phyloP scores from a whole-genome alignment of 2,888 invertebrate species.

The Apeira syringaria region DNA sequence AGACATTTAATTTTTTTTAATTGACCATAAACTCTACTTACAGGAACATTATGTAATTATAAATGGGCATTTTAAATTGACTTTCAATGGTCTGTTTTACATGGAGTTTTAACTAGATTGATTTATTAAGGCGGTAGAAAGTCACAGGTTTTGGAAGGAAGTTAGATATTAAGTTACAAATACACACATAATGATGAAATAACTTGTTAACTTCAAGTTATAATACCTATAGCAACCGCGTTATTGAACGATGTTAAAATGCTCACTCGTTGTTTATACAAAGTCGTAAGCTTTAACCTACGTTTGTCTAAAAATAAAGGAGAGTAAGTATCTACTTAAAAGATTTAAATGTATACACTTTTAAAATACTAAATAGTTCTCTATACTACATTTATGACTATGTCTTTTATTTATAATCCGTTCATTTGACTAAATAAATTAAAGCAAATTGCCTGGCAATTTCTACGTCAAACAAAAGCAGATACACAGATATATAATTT shows the following conservation, averaged over 20 bases:
- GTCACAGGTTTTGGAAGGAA: background rate
- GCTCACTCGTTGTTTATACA: constrained; percentile 19
- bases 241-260: constrained; percentile 26
- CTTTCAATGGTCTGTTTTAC: constrained; percentile 13
- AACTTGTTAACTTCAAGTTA: background rate
- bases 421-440: constrained; percentile 21
- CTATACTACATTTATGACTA: constrained; percentile 30
- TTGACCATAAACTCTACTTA: constrained; percentile 20
- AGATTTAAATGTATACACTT: constrained; percentile 7
- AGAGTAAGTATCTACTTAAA: constrained; percentile 1
- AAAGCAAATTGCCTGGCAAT: constrained; percentile 24
- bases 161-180: constrained; percentile 1
- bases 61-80: constrained; percentile 17
- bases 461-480: constrained; percentile 12
- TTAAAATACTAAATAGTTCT: constrained; percentile 25
- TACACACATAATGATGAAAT: constrained; percentile 9
- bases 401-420: constrained; percentile 25
- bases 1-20: constrained; percentile 17
- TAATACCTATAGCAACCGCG: constrained; percentile 23
- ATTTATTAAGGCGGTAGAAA: constrained; percentile 4
- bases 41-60: constrained; percentile 18
- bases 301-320: constrained; percentile 31
- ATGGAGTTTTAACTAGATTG: background rate
- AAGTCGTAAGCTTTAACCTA: constrained; percentile 25
- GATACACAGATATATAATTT: too few species aligned